A percentile compares a stretch with the other conserved stretches of the same genome.
Evolutionary conservation across 2,797 vertebrate species (phyloP).

Genomic region (Gambusia yucatana): DNA sequence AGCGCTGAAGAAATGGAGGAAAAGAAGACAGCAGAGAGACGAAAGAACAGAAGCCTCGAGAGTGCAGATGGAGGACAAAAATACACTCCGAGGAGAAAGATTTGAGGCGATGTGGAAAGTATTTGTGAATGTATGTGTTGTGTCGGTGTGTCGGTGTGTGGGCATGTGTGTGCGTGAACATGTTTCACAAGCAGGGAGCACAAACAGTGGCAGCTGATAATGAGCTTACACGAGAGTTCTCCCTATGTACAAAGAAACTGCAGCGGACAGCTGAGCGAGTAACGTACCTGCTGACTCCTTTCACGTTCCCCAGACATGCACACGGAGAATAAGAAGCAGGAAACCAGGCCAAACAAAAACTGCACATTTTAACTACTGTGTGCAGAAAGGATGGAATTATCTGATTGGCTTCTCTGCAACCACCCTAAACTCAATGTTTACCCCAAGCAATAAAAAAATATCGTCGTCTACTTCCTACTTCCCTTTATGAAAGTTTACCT

Average conservation of each 20-base stretch:
- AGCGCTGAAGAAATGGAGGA: slow-evolving; percentile 8
- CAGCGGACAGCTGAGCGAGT: slow-evolving; percentile 48
- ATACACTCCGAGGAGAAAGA: slow-evolving; percentile 30
- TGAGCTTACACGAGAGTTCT: slow-evolving; percentile 62
- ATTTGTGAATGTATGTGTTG: slow-evolving; percentile 9
- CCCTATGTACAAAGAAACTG: slow-evolving; percentile 64
- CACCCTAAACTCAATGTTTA: too few relatives aligned
- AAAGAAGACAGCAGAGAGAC: slow-evolving; percentile 22
- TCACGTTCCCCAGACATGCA: slow-evolving; percentile 19
- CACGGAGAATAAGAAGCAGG: neutral
- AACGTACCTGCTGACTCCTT: slow-evolving; percentile 46
- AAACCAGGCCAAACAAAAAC: neutral
- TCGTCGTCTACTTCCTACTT: neutral
- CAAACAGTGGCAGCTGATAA: slow-evolving; percentile 59
- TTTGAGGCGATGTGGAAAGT: slow-evolving; percentile 20
- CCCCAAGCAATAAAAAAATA: neutral
- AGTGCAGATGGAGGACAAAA: slow-evolving; percentile 33
- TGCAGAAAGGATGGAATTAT: neutral
- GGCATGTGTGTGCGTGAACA: slow-evolving; percentile 19
- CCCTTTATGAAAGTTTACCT: neutral
- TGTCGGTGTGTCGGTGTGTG: slow-evolving; percentile 8
- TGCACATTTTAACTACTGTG: neutral
- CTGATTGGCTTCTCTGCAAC: neutral
- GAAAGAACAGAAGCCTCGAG: slow-evolving; percentile 30
- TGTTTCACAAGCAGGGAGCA: slow-evolving; percentile 43